Percentiles rank a stretch among this genome's conserved stretches.
phyloP scores from a whole-genome alignment of 2,797 vertebrate genomes.

The Poliocrania exsul region DNA sequence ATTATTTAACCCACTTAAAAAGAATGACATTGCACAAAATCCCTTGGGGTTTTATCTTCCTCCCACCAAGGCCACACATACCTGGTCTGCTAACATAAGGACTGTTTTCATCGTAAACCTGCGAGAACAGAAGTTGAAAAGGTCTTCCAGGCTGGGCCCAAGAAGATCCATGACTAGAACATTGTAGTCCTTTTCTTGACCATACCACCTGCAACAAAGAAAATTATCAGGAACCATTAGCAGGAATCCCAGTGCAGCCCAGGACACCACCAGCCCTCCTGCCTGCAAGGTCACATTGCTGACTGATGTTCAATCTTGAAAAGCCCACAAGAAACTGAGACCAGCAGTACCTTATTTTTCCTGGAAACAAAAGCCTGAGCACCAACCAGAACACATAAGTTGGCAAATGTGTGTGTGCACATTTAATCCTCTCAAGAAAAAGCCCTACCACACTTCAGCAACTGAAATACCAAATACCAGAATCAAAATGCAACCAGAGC shows the following conservation, averaged over 20 bases:
- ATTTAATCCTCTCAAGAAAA: background rate
- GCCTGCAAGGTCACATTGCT: background rate
- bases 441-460: background rate
- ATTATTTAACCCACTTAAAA: background rate
- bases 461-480: background rate
- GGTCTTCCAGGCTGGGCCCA: conserved; percentile 96
- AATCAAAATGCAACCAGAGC: background rate
- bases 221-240: background rate
- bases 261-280: background rate
- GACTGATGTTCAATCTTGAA: background rate
- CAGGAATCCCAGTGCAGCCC: background rate
- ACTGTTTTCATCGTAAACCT: conserved; percentile 99
- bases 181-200: conserved; percentile 99
- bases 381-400: background rate
- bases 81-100: conserved; percentile 99
- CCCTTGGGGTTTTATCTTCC: background rate
- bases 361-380: background rate
- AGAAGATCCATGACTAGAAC: conserved; percentile 99
- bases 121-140: conserved; percentile 99
- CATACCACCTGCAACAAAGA: conserved; percentile 92
- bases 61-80: conserved; percentile 62
- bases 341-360: background rate
- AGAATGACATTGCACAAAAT: background rate
- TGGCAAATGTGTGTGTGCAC: background rate
- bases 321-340: background rate